Evolutionary conservation across 2,797 vertebrate species (phyloP), one percentile per base, ranked within the genome.

Genomic region (Pseudochromis fuscus): DNA sequence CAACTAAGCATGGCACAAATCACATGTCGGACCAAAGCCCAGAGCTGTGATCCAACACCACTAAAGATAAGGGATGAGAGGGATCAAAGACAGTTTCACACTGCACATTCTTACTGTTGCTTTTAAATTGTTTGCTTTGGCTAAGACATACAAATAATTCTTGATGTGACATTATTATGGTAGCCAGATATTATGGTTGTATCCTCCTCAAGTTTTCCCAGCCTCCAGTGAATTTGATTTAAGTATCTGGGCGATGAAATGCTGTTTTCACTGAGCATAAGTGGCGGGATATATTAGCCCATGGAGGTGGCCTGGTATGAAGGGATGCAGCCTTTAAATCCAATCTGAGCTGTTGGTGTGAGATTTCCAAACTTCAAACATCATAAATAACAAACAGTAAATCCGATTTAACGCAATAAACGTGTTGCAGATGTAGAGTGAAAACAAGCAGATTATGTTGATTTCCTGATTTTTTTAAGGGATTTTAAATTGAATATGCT

Each of bases 111-210:
- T 70, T 46, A 49, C 35, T n/a, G 15, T 31, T 44, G 16, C 55
- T 72, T 68, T 48, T 30, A 61, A 68, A 46, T 15, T 66, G 56
- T 82, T 86, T 83, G 18, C 52, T 45, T 67, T 87, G 77, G 83
- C 77, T n/a, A 64, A 50, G 8, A 23, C 18, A 40, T 11, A 58
- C 5, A 21, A 18, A 84, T 79, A 72, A 72, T 74, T 85, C 49
- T 81, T 37, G 11, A 23, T 59, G 18, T 65, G 72, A 86, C 71
- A 81, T 64, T 67, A 64, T 85, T 86, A 78, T 75, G 59, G 81
- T 82, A 83, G 75, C 67, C 2, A 62, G 57, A 66, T 72, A 37
- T 59, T 64, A 44, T 38, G 25, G 28, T 49, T 59, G 18, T 56
- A 60, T 80, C 66, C 62, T 61, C 42, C 12, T 21, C 44, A 62